These are phyloP conservation scores for Ferdinandea cuprea DNA, from an alignment of 2,888 invertebrate genomes.

Conservation along the genomic window DNA sequence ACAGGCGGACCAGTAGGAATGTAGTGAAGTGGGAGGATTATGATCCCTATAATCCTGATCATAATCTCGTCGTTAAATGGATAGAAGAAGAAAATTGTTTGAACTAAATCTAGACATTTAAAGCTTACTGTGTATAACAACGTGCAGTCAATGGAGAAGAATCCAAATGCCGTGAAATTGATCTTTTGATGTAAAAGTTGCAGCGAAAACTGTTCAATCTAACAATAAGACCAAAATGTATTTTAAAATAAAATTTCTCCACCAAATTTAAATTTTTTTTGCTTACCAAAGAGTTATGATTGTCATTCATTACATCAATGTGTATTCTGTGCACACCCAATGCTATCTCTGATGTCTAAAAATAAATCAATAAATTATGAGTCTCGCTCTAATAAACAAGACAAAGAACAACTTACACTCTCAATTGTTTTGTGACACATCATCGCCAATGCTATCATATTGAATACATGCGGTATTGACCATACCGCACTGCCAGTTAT, in stretches of 20 bases:
- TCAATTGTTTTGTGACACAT: conserved; percentile 80
- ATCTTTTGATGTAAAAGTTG: conserved; percentile 84
- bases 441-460: conserved; percentile 79
- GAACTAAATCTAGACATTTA: too few relatives aligned
- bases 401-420: conserved; percentile 79
- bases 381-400: not conserved
- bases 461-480: conserved; percentile 80
- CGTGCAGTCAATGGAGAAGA: conserved; percentile 83
- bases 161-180: conserved; percentile 83
- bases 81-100: too few relatives aligned
- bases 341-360: conserved; percentile 82
- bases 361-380: not conserved
- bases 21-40: too few relatives aligned
- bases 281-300: conserved; percentile 82
- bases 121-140: conserved; percentile 83
- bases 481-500: conserved; percentile 78
- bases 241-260: not conserved
- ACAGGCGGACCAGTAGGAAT: too few relatives aligned
- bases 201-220: conserved; percentile 84
- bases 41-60: too few relatives aligned
- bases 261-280: not conserved
- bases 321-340: conserved; percentile 82
- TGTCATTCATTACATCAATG: conserved; percentile 80
- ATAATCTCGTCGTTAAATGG: too few relatives aligned
- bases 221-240: conserved; percentile 11